Percentiles rank a stretch among this genome's conserved stretches.
These are phyloP conservation scores for Catostylus mosaicus DNA, from an alignment of 30 jellyfish, hydroid and myxozoan genomes.

Conservation along the genomic window DNA sequence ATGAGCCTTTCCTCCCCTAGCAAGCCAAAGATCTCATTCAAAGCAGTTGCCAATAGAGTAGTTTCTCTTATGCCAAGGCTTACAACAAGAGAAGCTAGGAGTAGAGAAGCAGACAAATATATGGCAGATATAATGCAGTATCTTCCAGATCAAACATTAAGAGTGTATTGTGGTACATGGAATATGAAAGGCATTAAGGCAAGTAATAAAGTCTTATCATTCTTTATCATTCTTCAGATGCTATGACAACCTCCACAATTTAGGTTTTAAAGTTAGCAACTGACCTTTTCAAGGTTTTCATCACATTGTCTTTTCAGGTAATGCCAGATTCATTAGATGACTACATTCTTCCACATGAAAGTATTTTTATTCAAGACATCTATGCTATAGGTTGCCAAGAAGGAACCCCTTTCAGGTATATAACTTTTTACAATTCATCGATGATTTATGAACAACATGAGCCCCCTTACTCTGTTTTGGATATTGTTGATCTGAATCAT, in stretches of 20 bases:
- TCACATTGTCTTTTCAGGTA: constrained; percentile 69
- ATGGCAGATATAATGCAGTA: constrained; percentile 80
- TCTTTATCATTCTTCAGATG: too few species aligned
- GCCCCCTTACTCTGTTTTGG: too few species aligned
- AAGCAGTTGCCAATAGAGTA: constrained; percentile 81
- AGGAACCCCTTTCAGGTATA: constrained; percentile 99
- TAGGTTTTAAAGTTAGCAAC: too few species aligned
- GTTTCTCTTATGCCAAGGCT: constrained; percentile 88
- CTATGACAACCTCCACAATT: too few species aligned
- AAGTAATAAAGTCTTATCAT: not conserved
- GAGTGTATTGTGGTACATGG: constrained; percentile 96
- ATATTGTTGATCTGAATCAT: too few species aligned
- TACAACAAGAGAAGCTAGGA: constrained; percentile 92
- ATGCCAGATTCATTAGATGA: constrained; percentile 90
- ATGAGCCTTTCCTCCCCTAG: not conserved
- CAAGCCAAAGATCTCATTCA: constrained; percentile 70
- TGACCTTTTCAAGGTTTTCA: too few species aligned
- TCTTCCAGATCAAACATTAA: constrained; percentile 87
- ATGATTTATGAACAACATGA: too few species aligned
- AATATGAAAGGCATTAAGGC: constrained; percentile 99
- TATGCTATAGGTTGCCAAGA: constrained; percentile 98
- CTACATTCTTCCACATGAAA: constrained; percentile 91
- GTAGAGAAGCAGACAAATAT: constrained; percentile 74
- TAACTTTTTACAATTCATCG: not conserved
- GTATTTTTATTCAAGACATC: constrained; percentile 87